Evolutionary conservation across 2,113 vertebrate genomes (phyloP).

Genomic region (Semnornis frantzii): DNA sequence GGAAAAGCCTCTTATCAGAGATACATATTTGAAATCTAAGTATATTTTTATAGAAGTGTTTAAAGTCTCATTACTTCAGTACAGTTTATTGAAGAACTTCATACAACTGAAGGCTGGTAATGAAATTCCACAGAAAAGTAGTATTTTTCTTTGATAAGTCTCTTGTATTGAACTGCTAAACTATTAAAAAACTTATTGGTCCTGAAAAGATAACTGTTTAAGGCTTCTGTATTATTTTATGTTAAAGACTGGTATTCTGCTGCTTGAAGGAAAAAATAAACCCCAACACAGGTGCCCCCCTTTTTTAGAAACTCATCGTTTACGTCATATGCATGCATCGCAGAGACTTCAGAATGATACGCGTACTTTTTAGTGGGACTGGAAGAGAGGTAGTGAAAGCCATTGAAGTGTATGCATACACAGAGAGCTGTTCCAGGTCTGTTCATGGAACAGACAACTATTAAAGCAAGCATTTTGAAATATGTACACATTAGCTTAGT

Average conservation of each 20-base stretch:
- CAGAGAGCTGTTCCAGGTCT: background rate
- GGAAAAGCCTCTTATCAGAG: background rate
- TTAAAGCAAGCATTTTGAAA: background rate
- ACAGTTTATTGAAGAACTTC: background rate
- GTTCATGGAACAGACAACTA: background rate
- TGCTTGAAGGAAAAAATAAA: background rate
- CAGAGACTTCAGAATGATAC: background rate
- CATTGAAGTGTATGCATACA: background rate
- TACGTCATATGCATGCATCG: fast-evolving
- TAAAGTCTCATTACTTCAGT: background rate
- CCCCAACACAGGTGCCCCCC: fast-evolving
- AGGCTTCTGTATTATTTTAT: background rate
- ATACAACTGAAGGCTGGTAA: background rate
- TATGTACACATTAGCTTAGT: background rate
- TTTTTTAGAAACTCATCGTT: background rate
- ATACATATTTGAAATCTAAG: background rate
- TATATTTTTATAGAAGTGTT: background rate
- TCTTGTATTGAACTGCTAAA: background rate
- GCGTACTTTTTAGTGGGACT: background rate
- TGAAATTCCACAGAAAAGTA: background rate
- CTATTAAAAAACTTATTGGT: background rate
- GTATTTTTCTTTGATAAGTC: background rate
- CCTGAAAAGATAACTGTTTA: background rate
- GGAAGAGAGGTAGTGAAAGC: background rate
- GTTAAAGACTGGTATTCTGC: background rate